Evolutionary conservation across 2,888 invertebrate species (phyloP).

Genomic region (Boloria selene): DNA sequence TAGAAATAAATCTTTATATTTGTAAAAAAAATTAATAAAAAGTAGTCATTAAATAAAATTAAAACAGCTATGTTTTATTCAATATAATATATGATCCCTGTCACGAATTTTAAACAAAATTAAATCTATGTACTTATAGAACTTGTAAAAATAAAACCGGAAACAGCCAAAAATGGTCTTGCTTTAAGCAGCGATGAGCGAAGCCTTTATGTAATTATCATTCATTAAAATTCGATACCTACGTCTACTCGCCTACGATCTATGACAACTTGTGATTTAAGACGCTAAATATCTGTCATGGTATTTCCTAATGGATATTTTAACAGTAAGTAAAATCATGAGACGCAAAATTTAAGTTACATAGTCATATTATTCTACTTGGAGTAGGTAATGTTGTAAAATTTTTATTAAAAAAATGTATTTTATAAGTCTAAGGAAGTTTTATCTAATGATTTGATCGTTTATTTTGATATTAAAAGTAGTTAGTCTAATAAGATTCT

Average conservation of each 20-base stretch:
- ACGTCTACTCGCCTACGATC: slow-evolving; percentile 57
- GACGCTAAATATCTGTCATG: slow-evolving; percentile 49
- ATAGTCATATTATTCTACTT: background rate
- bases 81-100: slow-evolving; percentile 54
- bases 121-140: slow-evolving; percentile 40
- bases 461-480: too few species aligned
- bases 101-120: slow-evolving; percentile 57
- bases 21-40: background rate
- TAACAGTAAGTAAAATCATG: slow-evolving; percentile 9
- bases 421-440: too few species aligned
- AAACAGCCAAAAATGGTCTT: slow-evolving; percentile 66
- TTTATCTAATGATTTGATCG: too few species aligned
- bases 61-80: slow-evolving; percentile 50
- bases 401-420: too few species aligned
- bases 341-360: too few species aligned
- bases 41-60: slow-evolving; percentile 30
- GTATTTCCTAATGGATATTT: slow-evolving; percentile 24
- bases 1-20: too few species aligned
- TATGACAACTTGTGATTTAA: slow-evolving; percentile 64
- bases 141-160: slow-evolving; percentile 55
- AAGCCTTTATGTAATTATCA: slow-evolving; percentile 63
- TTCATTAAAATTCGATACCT: slow-evolving; percentile 70
- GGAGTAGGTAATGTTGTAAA: too few species aligned
- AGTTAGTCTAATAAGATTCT: too few species aligned
- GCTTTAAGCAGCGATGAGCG: slow-evolving; percentile 59